These are phyloP conservation scores for Sebastes trivittatus DNA, from an alignment of 2,797 vertebrate species.

Conservation along the genomic window DNA sequence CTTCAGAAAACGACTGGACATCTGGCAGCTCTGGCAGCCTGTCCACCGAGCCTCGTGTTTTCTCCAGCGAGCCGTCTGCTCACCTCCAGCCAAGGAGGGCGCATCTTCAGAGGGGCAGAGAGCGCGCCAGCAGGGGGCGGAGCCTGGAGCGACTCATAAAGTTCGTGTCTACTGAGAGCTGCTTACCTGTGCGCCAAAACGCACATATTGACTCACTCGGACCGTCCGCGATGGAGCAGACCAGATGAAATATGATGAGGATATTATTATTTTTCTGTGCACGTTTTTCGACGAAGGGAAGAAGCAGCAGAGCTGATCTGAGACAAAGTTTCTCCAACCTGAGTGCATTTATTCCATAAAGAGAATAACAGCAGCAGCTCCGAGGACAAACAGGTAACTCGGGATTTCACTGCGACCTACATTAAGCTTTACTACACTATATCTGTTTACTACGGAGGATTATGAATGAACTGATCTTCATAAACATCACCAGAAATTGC, in stretches of 20 bases:
- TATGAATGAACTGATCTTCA: background rate
- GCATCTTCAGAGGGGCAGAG: constrained; percentile 35
- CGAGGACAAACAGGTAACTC: constrained; percentile 54
- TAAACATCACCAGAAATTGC: background rate
- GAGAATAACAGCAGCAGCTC: constrained; percentile 16
- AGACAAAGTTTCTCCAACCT: background rate
- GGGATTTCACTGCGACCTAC: background rate
- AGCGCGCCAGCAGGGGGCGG: constrained; percentile 53
- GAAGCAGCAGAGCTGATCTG: constrained; percentile 18
- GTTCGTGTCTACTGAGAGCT: constrained; percentile 45
- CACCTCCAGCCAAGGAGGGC: constrained; percentile 41
- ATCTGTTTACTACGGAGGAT: background rate
- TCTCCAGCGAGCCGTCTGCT: background rate
- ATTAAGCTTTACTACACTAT: background rate
- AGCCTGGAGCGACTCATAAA: constrained; percentile 51
- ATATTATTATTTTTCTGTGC: constrained; percentile 58
- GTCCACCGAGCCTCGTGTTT: background rate
- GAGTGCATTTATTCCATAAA: background rate
- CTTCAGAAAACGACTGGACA: background rate
- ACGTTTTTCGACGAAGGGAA: constrained; percentile 24
- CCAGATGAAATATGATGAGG: constrained; percentile 58
- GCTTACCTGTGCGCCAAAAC: constrained; percentile 59
- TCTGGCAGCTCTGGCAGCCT: background rate
- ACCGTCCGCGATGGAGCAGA: constrained; percentile 39
- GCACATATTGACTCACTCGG: constrained; percentile 25